A percentile compares a stretch with the other conserved stretches of the same genome.
Conservation (phyloP, 2,797 vertebrate genomes). For the Merluccius polli region DNA sequence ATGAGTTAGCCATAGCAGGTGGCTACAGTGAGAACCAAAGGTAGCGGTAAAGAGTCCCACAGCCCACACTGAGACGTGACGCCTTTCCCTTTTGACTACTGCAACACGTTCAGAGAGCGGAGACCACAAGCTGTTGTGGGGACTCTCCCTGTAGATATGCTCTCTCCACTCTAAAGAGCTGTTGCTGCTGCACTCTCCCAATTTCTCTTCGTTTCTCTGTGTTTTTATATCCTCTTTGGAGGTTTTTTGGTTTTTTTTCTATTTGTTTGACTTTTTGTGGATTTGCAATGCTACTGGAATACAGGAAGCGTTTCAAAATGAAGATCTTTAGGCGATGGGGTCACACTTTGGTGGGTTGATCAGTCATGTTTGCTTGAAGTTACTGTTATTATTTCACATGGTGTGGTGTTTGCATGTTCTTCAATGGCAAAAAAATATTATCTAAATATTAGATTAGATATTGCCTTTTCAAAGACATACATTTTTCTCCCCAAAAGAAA, state of each 20-base stretch:
- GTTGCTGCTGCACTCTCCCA: neutral
- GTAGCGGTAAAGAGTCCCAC: conserved; percentile 11
- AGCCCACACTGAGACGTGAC: conserved; percentile 6
- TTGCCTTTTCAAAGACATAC: neutral
- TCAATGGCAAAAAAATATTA: neutral
- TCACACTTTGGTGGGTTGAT: conserved; percentile 76
- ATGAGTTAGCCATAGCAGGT: conserved; percentile 24
- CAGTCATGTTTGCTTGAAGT: neutral
- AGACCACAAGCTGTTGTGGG: no score
- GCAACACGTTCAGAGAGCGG: no score
- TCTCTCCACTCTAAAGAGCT: neutral
- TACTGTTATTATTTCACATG: neutral
- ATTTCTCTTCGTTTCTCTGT: neutral
- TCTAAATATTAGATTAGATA: neutral
- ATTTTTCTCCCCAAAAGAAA: neutral
- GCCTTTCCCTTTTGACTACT: no score
- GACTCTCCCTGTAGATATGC: no score
- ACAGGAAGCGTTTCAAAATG: conserved; percentile 66
- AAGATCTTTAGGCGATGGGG: conserved; percentile 79
- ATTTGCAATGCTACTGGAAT: conserved; percentile 56
- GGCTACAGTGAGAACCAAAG: conserved; percentile 46
- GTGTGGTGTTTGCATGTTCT: neutral
- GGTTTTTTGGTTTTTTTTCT: neutral
- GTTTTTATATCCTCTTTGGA: neutral
- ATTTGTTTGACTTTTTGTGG: conserved; percentile 6